Percentiles rank a stretch among this genome's conserved stretches.
Conservation (phyloP, 2,113 vertebrate genomes). For the Siniperca chuatsi region DNA sequence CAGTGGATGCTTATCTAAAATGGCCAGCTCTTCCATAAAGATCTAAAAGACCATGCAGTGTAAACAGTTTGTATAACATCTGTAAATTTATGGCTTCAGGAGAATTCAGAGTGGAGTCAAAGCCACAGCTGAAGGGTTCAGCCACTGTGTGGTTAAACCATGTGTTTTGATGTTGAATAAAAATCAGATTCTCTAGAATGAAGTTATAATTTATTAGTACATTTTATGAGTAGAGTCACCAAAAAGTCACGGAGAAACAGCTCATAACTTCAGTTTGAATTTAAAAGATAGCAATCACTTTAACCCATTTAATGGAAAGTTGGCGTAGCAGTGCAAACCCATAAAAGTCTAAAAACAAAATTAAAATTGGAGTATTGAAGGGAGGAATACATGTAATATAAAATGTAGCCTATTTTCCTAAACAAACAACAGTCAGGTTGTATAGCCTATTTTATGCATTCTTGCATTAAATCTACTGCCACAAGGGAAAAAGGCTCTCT, state of each 20-base stretch:
- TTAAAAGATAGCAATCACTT: constrained; percentile 37
- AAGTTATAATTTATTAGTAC: constrained; percentile 60
- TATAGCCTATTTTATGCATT: constrained; percentile 28
- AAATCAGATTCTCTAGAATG: constrained; percentile 40
- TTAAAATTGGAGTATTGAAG: constrained; percentile 14
- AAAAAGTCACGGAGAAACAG: constrained; percentile 35
- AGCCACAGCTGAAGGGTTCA: constrained; percentile 55
- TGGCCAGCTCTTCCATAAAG: constrained; percentile 39
- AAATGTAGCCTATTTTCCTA: constrained; percentile 25
- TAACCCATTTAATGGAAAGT: constrained; percentile 26
- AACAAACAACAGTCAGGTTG: constrained; percentile 24
- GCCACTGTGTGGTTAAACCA: constrained; percentile 49
- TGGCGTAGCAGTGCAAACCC: not conserved
- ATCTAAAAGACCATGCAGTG: constrained; percentile 45
- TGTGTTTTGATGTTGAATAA: constrained; percentile 59
- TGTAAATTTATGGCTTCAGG: constrained; percentile 68
- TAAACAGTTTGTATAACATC: constrained; percentile 75
- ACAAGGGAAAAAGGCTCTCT: constrained; percentile 16
- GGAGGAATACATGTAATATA: constrained; percentile 8
- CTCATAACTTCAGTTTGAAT: constrained; percentile 47
- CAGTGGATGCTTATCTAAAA: constrained; percentile 58
- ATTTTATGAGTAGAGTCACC: constrained; percentile 57
- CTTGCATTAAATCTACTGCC: constrained; percentile 37
- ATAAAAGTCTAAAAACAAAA: constrained; percentile 42
- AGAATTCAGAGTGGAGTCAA: constrained; percentile 51